phyloP scores from a whole-genome alignment of 1,140 invertebrate genomes.

The Megathymus violae region DNA sequence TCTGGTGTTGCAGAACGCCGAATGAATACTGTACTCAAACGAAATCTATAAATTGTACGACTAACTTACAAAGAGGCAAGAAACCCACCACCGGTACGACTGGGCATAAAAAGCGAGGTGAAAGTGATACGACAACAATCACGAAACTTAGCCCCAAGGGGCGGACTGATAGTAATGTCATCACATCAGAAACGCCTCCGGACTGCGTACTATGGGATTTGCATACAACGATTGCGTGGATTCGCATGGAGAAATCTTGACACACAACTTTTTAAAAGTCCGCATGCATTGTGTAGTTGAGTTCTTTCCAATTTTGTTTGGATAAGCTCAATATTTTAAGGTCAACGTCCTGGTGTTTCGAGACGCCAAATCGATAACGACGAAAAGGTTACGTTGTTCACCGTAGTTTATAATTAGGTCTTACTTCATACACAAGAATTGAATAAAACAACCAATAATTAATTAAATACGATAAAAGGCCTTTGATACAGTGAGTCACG shows the following conservation, averaged over 20 bases:
- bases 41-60: slow-evolving; percentile 4
- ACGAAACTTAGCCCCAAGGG: slow-evolving; percentile 52
- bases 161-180: slow-evolving; percentile 54
- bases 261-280: slow-evolving; percentile 49
- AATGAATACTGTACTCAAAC: slow-evolving; percentile 13
- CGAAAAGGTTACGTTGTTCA: slow-evolving; percentile 1
- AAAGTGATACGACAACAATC: slow-evolving; percentile 47
- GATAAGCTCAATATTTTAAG: slow-evolving; percentile 43
- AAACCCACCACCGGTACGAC: slow-evolving; percentile 7
- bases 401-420: slow-evolving; percentile 1
- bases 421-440: background rate
- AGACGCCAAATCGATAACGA: slow-evolving; percentile 40
- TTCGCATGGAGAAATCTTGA: slow-evolving; percentile 57
- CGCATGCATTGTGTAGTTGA: slow-evolving; percentile 41
- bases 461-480: no score
- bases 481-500: slow-evolving; percentile 8
- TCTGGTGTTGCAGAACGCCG: background rate
- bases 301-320: slow-evolving; percentile 46
- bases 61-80: background rate
- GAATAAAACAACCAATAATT: background rate
- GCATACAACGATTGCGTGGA: slow-evolving; percentile 59
- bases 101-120: slow-evolving; percentile 37
- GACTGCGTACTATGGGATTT: slow-evolving; percentile 48
- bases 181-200: slow-evolving; percentile 53
- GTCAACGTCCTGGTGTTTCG: slow-evolving; percentile 35